These are phyloP conservation scores for Paracentrotus lividus DNA, from an alignment of 53 echinoderm and acorn worm genomes.

Conservation along the genomic window DNA sequence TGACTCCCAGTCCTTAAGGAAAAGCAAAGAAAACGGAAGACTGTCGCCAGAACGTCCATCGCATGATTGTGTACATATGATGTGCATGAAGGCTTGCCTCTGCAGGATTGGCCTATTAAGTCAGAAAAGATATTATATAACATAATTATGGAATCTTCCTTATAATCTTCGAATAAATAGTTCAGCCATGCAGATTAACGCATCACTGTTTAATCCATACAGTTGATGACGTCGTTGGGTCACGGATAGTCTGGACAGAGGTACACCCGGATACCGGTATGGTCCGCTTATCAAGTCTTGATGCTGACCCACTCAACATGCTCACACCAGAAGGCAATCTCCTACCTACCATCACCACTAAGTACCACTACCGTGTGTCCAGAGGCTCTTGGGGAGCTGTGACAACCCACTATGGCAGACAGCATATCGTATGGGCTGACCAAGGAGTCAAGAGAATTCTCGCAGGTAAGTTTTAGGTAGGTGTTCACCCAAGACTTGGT, in stretches of 20 bases:
- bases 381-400: slow-evolving; percentile 78
- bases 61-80: no score
- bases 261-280: background rate
- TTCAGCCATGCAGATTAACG: no score
- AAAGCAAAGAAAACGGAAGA: no score
- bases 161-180: no score
- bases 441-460: slow-evolving; percentile 67
- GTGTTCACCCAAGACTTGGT: no score
- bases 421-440: slow-evolving; percentile 83
- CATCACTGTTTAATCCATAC: background rate
- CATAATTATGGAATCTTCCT: no score
- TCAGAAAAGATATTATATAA: no score
- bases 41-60: no score
- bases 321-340: slow-evolving; percentile 24
- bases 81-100: no score
- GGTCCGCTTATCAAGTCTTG: slow-evolving; percentile 74
- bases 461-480: slow-evolving; percentile 13
- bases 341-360: slow-evolving; percentile 56
- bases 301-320: slow-evolving; percentile 78
- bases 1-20: no score
- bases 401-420: slow-evolving; percentile 75
- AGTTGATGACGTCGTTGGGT: slow-evolving; percentile 66
- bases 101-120: no score
- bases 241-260: slow-evolving; percentile 76
- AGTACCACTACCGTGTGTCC: slow-evolving; percentile 52